phyloP scores from a whole-genome alignment of 2,113 vertebrate genomes.

The Syngnathus scovelli region DNA sequence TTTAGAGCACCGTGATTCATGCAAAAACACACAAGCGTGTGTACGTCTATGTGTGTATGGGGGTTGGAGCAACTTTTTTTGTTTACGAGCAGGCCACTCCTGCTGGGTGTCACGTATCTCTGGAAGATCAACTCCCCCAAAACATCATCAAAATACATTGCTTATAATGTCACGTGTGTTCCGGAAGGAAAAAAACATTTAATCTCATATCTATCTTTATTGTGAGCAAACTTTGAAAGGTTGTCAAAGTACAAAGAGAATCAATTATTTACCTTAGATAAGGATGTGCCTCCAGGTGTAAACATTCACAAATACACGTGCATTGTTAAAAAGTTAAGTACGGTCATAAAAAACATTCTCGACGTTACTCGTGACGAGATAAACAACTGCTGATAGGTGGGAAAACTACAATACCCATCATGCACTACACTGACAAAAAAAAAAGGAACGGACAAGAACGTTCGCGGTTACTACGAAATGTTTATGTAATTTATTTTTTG shows the following conservation, averaged over 20 bases:
- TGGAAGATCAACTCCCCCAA: neutral
- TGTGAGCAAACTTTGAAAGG: neutral
- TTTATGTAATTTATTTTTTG: too few species aligned
- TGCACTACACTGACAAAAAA: slow-evolving; percentile 25
- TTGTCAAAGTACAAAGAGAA: neutral
- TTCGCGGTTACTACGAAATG: too few species aligned
- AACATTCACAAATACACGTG: neutral
- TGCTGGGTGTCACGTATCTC: slow-evolving; percentile 37
- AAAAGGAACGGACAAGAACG: neutral
- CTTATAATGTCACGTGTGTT: neutral
- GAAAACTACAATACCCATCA: slow-evolving; percentile 39
- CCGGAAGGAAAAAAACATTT: too few species aligned
- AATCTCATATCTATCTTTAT: neutral
- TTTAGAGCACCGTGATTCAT: slow-evolving; percentile 2
- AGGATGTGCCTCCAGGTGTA: neutral
- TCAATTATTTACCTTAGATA: neutral
- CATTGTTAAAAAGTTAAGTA: neutral
- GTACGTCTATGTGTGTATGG: neutral
- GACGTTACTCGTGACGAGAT: slow-evolving; percentile 12
- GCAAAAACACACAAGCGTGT: neutral
- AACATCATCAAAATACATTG: neutral
- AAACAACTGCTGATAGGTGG: neutral
- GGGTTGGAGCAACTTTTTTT: neutral
- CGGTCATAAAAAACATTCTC: neutral
- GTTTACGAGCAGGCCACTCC: slow-evolving; percentile 28